These are phyloP conservation scores for Halocaridina rubra DNA, from an alignment of 2,888 invertebrate genomes.

Conservation along the genomic window DNA sequence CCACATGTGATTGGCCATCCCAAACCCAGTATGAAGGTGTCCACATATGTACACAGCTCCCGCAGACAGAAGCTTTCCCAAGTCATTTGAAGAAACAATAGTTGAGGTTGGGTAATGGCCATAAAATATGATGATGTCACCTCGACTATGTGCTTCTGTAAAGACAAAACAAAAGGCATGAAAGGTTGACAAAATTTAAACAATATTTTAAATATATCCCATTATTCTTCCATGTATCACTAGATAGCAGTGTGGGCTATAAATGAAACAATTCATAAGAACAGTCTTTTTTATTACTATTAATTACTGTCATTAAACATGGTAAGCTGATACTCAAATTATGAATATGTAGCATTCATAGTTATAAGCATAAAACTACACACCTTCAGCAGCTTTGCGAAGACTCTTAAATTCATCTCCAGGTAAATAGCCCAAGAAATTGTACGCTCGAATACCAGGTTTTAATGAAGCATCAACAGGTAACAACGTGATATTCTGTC, in stretches of 20 bases:
- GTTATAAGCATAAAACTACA: no score
- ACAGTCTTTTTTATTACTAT: no score
- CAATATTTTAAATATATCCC: no score
- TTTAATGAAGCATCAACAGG: conserved; percentile 46
- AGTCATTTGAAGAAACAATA: conserved; percentile 34
- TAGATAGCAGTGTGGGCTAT: no score
- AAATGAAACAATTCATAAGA: no score
- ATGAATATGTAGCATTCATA: no score
- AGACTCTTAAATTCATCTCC: conserved; percentile 10
- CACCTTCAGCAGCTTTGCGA: conserved; percentile 26
- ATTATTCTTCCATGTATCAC: no score
- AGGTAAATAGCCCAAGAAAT: conserved; percentile 42
- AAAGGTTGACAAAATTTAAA: no score
- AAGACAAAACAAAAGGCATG: not conserved
- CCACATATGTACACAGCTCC: conserved; percentile 42
- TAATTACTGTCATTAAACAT: no score
- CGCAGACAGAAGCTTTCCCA: conserved; percentile 13
- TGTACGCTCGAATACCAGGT: conserved; percentile 49
- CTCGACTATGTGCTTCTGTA: conserved; percentile 25
- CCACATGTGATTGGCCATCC: conserved; percentile 39
- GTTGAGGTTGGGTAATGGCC: conserved; percentile 44
- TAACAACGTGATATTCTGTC: conserved; percentile 30
- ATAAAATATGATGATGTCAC: conserved; percentile 39
- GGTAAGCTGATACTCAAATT: no score
- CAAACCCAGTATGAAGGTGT: conserved; percentile 43